Evolutionary conservation across 1,140 invertebrate genomes (phyloP).

Genomic region (Bombus superbus): DNA sequence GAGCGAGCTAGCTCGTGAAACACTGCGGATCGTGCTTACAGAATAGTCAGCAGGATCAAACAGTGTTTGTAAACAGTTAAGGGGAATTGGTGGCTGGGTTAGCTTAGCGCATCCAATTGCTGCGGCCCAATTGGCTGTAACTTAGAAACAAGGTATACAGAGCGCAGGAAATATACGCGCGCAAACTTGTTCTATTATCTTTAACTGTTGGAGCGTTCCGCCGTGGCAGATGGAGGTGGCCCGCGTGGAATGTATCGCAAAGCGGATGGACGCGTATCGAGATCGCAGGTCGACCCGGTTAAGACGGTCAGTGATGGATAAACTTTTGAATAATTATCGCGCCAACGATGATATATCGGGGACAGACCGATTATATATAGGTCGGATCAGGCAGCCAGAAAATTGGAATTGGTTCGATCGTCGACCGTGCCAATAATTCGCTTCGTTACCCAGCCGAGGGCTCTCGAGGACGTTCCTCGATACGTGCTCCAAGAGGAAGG

Average conservation of each 20-base stretch:
- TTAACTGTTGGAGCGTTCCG: slow-evolving; percentile 10
- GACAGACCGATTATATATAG: slow-evolving; percentile 65
- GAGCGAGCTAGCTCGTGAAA: neutral
- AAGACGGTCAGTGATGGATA: slow-evolving; percentile 52
- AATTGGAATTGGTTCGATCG: slow-evolving; percentile 78
- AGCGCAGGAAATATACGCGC: neutral
- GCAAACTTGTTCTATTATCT: slow-evolving; percentile 28
- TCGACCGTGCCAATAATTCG: slow-evolving; percentile 67
- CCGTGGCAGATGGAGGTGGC: neutral
- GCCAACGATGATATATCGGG: slow-evolving; percentile 68
- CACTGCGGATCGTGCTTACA: slow-evolving; percentile 16
- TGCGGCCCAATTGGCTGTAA: slow-evolving; percentile 31
- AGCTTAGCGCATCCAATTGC: slow-evolving; percentile 20
- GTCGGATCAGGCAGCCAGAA: slow-evolving; percentile 77
- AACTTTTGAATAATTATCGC: slow-evolving; percentile 80
- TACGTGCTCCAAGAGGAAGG: slow-evolving; percentile 38
- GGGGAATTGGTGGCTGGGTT: slow-evolving; percentile 14
- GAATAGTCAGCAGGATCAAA: slow-evolving; percentile 41
- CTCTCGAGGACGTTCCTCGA: slow-evolving; percentile 46
- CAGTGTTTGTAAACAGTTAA: slow-evolving; percentile 42
- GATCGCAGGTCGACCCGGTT: neutral
- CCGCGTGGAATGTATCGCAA: neutral
- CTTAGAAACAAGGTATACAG: slow-evolving; percentile 20
- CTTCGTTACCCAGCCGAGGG: slow-evolving; percentile 54
- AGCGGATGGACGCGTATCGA: neutral